Percentiles rank a stretch among this genome's conserved stretches.
phyloP scores from a whole-genome alignment of 2,797 vertebrate genomes.

The Xerus rutilus region DNA sequence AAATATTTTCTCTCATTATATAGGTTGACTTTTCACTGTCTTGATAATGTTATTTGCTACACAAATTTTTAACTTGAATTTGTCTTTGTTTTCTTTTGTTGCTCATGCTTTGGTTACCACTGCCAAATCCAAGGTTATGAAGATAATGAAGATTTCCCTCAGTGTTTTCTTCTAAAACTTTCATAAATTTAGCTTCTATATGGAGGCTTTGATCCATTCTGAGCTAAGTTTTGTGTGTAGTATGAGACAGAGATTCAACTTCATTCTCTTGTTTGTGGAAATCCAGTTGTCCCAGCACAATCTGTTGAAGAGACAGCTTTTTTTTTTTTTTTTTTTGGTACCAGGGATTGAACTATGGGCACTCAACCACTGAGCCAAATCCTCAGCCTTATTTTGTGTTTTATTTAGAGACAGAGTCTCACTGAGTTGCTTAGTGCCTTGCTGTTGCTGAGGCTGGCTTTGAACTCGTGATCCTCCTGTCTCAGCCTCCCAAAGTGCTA shows the following conservation, averaged over 20 bases:
- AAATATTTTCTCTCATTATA: background rate
- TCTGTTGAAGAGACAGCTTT: background rate
- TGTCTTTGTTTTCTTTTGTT: background rate
- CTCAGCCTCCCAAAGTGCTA: too few species aligned
- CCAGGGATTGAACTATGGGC: too few species aligned
- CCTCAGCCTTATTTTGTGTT: too few species aligned
- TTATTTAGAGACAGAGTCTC: too few species aligned
- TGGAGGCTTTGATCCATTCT: background rate
- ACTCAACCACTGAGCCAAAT: too few species aligned
- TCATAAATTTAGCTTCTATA: background rate
- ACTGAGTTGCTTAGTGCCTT: too few species aligned
- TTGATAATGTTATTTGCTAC: background rate
- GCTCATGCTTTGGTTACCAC: background rate
- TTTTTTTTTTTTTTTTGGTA: too few species aligned
- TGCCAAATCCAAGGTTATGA: background rate
- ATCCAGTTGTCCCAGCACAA: background rate
- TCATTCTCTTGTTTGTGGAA: background rate
- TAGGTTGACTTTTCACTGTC: background rate
- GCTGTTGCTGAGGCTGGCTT: too few species aligned
- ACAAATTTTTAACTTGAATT: background rate
- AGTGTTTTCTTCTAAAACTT: background rate
- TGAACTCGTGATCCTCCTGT: too few species aligned
- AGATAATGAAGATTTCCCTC: background rate
- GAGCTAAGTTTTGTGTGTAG: background rate
- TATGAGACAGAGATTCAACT: background rate